A percentile compares a stretch with the other conserved stretches of the same genome.
Evolutionary conservation across 1,140 invertebrate species (phyloP).

Genomic region (Trichonephila clavipes): DNA sequence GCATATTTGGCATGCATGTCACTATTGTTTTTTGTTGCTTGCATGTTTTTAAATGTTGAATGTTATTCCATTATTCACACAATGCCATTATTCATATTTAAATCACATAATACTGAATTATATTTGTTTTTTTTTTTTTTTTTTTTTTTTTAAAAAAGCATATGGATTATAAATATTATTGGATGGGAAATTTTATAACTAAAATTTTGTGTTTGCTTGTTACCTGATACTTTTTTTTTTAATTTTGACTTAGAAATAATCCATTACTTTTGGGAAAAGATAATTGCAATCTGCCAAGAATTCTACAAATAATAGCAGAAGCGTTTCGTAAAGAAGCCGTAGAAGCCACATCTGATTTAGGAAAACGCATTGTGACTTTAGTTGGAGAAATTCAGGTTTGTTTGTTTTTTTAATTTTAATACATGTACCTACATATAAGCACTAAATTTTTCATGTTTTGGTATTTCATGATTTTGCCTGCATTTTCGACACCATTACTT

Average conservation of each 20-base stretch:
- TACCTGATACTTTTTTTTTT: neutral
- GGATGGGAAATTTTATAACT: neutral
- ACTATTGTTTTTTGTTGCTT: too few species aligned
- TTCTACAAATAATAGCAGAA: constrained; percentile 94
- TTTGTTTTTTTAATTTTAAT: neutral
- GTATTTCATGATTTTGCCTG: too few species aligned
- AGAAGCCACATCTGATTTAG: constrained; percentile 85
- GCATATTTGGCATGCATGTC: too few species aligned
- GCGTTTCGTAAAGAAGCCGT: constrained; percentile 92
- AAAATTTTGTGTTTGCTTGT: neutral
- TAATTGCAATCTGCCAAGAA: constrained; percentile 92
- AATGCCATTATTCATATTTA: too few species aligned
- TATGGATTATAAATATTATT: neutral
- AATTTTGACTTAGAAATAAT: constrained; percentile 85
- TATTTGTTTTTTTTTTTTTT: too few species aligned
- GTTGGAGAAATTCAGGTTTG: constrained; percentile 81
- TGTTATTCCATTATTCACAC: too few species aligned
- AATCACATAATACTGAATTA: too few species aligned
- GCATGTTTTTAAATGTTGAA: too few species aligned
- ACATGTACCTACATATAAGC: too few species aligned
- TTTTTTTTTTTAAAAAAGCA: too few species aligned
- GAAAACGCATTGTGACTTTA: constrained; percentile 84
- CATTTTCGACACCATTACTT: too few species aligned
- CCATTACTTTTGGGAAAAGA: constrained; percentile 90
- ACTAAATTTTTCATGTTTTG: too few species aligned